Conservation (phyloP, 1,140 invertebrate genomes). For the Drosophila funebris region DNA sequence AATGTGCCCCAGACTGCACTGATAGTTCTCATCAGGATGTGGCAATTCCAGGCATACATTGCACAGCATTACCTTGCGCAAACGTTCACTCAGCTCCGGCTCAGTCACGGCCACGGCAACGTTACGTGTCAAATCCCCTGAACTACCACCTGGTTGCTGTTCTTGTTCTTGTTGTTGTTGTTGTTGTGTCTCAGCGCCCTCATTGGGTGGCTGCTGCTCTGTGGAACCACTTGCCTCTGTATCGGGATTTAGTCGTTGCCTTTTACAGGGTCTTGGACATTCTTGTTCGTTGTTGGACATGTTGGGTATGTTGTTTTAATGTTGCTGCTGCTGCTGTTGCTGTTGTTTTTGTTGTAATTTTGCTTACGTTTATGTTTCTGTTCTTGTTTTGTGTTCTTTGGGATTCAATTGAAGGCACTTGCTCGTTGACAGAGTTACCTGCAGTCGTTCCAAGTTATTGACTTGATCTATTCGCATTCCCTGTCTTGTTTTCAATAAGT, state of each 20-base stretch:
- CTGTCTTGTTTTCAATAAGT: background rate
- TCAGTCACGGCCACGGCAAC: background rate
- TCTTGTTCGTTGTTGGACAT: background rate
- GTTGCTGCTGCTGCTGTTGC: background rate
- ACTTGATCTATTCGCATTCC: background rate
- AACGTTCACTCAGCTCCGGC: constrained; percentile 10
- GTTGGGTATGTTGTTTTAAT: background rate
- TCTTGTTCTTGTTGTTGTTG: background rate
- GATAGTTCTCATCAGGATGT: constrained; percentile 30
- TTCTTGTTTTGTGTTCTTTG: background rate
- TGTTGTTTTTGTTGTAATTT: background rate
- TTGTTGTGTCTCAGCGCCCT: no score
- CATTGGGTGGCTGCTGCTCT: background rate
- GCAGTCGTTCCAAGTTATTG: no score
- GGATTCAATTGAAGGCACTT: background rate
- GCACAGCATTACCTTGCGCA: constrained; percentile 38
- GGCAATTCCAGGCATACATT: constrained; percentile 42
- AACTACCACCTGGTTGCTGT: no score
- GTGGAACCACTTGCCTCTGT: background rate
- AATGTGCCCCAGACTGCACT: constrained; percentile 40
- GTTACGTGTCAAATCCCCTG: background rate
- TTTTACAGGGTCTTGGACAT: background rate
- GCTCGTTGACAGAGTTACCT: background rate
- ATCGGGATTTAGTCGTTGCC: background rate
- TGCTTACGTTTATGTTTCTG: background rate